A percentile compares a stretch with the other conserved stretches of the same genome.
These are phyloP conservation scores for Pogona vitticeps DNA, from an alignment of 2,113 vertebrate genomes.

Conservation along the genomic window DNA sequence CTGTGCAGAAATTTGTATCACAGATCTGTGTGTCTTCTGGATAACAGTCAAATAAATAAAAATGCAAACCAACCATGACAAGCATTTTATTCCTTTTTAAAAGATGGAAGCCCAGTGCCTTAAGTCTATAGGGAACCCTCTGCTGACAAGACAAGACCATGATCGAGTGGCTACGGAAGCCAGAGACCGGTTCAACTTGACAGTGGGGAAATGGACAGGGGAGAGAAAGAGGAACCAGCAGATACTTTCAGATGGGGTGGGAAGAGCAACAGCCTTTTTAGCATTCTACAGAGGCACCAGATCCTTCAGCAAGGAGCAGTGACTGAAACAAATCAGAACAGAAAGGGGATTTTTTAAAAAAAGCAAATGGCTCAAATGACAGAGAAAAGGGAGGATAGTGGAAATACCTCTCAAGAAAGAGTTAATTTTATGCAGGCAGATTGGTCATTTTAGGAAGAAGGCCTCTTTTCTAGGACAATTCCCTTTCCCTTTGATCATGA, in stretches of 20 bases:
- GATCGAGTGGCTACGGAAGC: not conserved
- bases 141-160: not conserved
- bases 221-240: not conserved
- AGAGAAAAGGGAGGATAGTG: not conserved
- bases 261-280: not conserved
- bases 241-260: not conserved
- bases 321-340: constrained; percentile 21
- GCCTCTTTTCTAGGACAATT: too few relatives aligned
- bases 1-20: not conserved
- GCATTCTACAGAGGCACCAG: not conserved
- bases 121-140: not conserved
- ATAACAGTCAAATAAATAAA: not conserved
- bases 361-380: not conserved
- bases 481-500: too few relatives aligned
- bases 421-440: not conserved
- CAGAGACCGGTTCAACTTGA: not conserved
- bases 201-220: not conserved
- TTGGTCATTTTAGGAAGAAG: too few relatives aligned
- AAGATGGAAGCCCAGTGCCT: not conserved
- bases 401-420: constrained; percentile 1
- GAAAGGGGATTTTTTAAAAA: not conserved
- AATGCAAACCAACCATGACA: not conserved
- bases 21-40: not conserved
- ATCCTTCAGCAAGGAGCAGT: not conserved
- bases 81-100: not conserved